Evolutionary conservation across 2,888 invertebrate species (phyloP).

Genomic region (Megastigmus dorsalis): DNA sequence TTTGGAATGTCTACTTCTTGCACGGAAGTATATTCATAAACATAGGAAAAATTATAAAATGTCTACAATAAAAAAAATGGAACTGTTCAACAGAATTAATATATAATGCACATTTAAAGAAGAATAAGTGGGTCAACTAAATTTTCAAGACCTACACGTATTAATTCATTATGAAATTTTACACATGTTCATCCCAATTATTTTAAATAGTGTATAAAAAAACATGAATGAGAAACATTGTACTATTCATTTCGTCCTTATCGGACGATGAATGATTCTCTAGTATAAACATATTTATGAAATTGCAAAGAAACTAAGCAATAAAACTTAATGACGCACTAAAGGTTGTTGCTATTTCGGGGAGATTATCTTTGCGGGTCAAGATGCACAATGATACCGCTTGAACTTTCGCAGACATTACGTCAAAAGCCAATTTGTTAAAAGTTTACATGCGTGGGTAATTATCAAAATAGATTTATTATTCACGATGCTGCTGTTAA

Average conservation of each 20-base stretch:
- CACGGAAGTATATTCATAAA: too few species aligned
- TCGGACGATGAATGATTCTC: not conserved
- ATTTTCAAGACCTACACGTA: too few species aligned
- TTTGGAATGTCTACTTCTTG: too few species aligned
- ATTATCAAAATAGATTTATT: constrained; percentile 45
- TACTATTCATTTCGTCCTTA: not conserved
- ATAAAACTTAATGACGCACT: constrained; percentile 27
- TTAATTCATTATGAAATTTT: too few species aligned
- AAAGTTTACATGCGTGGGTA: constrained; percentile 16
- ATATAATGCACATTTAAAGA: too few species aligned
- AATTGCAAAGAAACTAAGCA: not conserved
- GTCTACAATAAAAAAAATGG: too few species aligned
- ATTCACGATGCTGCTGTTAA: constrained; percentile 24
- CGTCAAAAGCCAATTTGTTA: constrained; percentile 44
- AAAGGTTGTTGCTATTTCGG: constrained; percentile 48
- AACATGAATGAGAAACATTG: too few species aligned
- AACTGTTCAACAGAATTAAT: too few species aligned
- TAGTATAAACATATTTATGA: constrained; percentile 23
- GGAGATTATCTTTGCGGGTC: constrained; percentile 48
- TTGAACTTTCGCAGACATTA: constrained; percentile 47
- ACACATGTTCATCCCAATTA: too few species aligned
- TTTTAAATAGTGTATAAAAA: too few species aligned
- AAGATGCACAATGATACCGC: constrained; percentile 31
- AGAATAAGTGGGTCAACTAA: too few species aligned
- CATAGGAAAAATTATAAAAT: too few species aligned